Evolutionary conservation across 2,113 vertebrate genomes (phyloP).

Genomic region (Phalacrocorax pelagicus): DNA sequence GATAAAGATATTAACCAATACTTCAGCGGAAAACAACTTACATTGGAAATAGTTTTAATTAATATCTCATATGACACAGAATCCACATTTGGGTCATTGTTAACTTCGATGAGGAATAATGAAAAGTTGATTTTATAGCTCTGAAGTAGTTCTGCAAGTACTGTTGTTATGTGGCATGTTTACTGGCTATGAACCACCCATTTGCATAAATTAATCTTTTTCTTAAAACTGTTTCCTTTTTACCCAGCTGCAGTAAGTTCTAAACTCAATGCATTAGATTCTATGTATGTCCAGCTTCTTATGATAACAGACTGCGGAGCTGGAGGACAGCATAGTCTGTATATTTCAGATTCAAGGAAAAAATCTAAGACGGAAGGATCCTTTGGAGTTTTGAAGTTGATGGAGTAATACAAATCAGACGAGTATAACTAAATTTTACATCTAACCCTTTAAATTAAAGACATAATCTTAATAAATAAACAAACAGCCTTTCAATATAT

Average conservation of each 20-base stretch:
- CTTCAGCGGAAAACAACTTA: not conserved
- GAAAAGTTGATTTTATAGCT: not conserved
- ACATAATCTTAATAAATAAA: slow-evolving; percentile 30
- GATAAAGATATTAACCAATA: not conserved
- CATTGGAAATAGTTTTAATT: not conserved
- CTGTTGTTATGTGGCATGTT: not conserved
- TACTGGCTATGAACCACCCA: not conserved
- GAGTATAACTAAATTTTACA: not conserved
- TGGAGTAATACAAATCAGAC: slow-evolving; percentile 23
- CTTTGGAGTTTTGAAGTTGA: not conserved
- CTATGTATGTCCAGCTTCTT: not conserved
- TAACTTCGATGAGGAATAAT: not conserved
- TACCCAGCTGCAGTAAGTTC: not conserved
- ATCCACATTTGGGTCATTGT: not conserved
- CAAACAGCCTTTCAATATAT: slow-evolving; percentile 24
- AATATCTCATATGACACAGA: not conserved
- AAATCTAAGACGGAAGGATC: not conserved
- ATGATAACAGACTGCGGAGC: not conserved
- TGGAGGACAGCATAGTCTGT: not conserved
- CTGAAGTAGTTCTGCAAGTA: not conserved
- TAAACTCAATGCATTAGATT: not conserved
- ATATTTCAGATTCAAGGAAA: not conserved
- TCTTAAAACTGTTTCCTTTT: not conserved
- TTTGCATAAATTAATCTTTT: not conserved
- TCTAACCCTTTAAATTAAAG: slow-evolving; percentile 37